These are phyloP conservation scores for Girardinichthys multiradiatus DNA, from an alignment of 2,113 vertebrate species.

Conservation along the genomic window DNA sequence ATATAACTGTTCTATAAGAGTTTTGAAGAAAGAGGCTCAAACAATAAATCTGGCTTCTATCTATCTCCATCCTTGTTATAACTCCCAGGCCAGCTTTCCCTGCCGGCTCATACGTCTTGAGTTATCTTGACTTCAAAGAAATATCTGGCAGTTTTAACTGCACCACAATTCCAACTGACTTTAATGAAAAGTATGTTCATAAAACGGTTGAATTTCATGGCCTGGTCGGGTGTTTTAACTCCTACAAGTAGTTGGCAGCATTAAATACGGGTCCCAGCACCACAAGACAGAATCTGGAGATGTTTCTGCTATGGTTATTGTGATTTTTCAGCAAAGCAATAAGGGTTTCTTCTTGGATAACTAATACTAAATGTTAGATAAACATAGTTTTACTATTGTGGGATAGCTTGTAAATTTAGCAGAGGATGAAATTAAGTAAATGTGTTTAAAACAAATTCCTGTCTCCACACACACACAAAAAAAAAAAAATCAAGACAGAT, in stretches of 20 bases:
- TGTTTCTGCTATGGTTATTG: constrained; percentile 13
- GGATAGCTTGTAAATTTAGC: not conserved
- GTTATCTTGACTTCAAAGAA: constrained; percentile 3
- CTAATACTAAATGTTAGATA: not conserved
- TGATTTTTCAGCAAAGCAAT: not conserved
- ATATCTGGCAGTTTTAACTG: not conserved
- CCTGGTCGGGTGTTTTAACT: not conserved
- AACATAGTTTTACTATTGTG: not conserved
- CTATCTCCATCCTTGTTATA: not conserved
- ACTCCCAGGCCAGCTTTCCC: not conserved
- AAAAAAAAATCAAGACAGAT: constrained; percentile 63
- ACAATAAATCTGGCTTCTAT: not conserved
- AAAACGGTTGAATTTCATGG: not conserved
- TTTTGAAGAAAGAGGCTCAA: not conserved
- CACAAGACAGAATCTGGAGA: constrained; percentile 33
- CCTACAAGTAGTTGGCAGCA: constrained; percentile 22
- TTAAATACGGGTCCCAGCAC: constrained; percentile 51
- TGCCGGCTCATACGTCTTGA: not conserved
- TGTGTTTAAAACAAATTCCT: not conserved
- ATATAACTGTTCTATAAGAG: too few relatives aligned
- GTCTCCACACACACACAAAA: constrained; percentile 24
- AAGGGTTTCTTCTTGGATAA: constrained; percentile 6
- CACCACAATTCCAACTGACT: not conserved
- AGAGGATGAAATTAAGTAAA: not conserved
- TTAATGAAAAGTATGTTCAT: not conserved